Evolutionary conservation across 2,113 vertebrate genomes (phyloP).

Genomic region (Australoheros scitulus): DNA sequence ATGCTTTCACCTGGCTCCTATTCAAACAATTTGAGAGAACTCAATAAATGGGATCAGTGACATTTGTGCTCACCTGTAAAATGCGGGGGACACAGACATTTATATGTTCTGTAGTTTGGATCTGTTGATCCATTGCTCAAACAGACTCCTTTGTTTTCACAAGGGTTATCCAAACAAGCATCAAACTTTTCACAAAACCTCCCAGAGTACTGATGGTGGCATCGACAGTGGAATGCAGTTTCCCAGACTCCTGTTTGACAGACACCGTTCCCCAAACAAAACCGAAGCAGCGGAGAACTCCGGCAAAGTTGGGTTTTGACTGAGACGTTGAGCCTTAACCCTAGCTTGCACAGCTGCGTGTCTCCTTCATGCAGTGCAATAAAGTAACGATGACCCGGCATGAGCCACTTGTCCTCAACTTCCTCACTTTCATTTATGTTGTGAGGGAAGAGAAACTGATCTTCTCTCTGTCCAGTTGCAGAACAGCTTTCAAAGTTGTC

Average conservation of each 20-base stretch:
- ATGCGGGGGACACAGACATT: constrained; percentile 77
- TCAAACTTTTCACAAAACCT: constrained; percentile 84
- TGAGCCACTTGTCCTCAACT: constrained; percentile 80
- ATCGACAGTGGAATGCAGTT: constrained; percentile 79
- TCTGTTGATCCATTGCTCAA: constrained; percentile 62
- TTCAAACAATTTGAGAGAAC: neutral
- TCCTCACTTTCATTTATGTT: constrained; percentile 70
- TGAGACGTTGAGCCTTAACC: constrained; percentile 82
- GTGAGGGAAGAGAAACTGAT: constrained; percentile 76
- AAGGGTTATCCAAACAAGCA: constrained; percentile 78
- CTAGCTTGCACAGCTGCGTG: constrained; percentile 73
- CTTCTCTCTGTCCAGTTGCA: constrained; percentile 32
- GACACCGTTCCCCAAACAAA: constrained; percentile 84
- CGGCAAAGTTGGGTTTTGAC: constrained; percentile 83
- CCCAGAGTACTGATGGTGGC: constrained; percentile 79
- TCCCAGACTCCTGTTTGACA: constrained; percentile 81
- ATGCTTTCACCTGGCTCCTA: neutral
- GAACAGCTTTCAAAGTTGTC: constrained; percentile 81
- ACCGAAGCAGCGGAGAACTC: constrained; percentile 63
- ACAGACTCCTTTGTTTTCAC: constrained; percentile 80
- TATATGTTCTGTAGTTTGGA: constrained; percentile 65
- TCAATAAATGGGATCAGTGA: neutral
- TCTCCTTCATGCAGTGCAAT: constrained; percentile 74
- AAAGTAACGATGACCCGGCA: constrained; percentile 83
- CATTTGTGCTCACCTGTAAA: constrained; percentile 81